A percentile compares a stretch with the other conserved stretches of the same genome.
Conservation (phyloP, 2,797 vertebrate species). For the Poecile montanus region DNA sequence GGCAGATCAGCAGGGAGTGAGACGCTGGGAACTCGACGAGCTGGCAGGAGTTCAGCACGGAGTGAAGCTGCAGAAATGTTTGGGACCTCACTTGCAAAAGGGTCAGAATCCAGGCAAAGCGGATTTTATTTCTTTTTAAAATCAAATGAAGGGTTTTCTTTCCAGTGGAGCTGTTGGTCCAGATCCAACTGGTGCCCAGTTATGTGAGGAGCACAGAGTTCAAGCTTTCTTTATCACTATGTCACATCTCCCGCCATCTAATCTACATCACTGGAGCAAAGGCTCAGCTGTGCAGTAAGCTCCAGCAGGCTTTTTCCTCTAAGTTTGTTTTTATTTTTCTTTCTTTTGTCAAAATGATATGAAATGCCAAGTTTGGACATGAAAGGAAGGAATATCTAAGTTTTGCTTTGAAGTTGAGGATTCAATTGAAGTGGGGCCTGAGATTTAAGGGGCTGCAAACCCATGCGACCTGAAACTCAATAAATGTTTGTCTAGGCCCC, state of each 20-base stretch:
- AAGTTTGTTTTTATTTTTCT: constrained; percentile 54
- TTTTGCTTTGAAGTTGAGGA: constrained; percentile 48
- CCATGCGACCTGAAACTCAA: background rate
- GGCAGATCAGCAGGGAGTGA: background rate
- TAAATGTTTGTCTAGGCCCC: constrained; percentile 45
- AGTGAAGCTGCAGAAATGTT: background rate
- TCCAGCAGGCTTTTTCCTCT: constrained; percentile 33
- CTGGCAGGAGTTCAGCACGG: background rate
- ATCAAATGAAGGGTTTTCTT: background rate
- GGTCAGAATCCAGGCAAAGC: background rate
- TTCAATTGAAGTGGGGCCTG: constrained; percentile 8
- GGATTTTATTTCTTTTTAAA: background rate
- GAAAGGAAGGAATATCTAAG: constrained; percentile 32
- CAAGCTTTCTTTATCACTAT: background rate
- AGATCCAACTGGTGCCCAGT: background rate
- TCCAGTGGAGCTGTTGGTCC: background rate
- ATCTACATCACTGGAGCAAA: background rate
- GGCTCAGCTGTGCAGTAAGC: background rate
- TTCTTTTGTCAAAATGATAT: constrained; percentile 32
- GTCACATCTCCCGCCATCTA: background rate
- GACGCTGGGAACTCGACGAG: background rate
- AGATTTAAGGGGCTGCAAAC: constrained; percentile 38
- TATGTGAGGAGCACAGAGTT: background rate
- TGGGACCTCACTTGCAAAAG: background rate
- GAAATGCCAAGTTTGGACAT: constrained; percentile 50